Conservation (phyloP, 2,113 vertebrate species). For the Diadophis punctatus region DNA sequence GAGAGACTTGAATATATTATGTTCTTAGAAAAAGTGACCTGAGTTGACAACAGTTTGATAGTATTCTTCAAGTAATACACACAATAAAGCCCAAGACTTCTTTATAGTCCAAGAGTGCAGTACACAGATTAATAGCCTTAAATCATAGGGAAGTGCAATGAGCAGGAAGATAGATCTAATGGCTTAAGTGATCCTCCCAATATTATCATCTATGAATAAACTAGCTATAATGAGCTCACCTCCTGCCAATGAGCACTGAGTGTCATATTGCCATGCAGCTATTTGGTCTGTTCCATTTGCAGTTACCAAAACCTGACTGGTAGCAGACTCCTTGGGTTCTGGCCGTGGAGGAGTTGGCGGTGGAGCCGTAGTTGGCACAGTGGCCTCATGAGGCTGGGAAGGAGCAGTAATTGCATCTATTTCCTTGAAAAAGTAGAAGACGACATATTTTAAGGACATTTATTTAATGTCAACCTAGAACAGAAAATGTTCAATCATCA, state of each 20-base stretch:
- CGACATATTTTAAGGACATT: neutral
- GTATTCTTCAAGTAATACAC: neutral
- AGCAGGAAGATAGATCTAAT: neutral
- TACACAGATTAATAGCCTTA: neutral
- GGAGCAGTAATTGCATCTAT: conserved; percentile 97
- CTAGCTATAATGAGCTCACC: conserved; percentile 64
- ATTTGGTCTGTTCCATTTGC: conserved; percentile 60
- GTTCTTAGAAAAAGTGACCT: neutral
- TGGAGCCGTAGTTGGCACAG: conserved; percentile 49
- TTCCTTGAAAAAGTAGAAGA: conserved; percentile 69
- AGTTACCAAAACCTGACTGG: conserved; percentile 15
- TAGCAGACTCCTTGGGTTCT: conserved; percentile 71
- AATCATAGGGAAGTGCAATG: neutral
- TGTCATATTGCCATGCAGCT: conserved; percentile 88
- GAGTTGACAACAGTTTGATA: neutral
- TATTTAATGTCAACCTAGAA: accelerated
- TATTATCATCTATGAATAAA: neutral
- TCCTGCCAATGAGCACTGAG: conserved; percentile 89
- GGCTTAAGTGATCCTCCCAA: neutral
- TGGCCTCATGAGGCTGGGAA: conserved; percentile 66
- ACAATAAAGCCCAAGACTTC: neutral
- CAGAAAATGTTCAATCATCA: accelerated
- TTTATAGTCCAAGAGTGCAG: neutral
- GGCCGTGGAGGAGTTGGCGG: conserved; percentile 80
- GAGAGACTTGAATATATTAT: neutral